These are phyloP conservation scores for Rhinopomastus cyanomelas DNA, from an alignment of 2,113 vertebrate species.

Conservation along the genomic window DNA sequence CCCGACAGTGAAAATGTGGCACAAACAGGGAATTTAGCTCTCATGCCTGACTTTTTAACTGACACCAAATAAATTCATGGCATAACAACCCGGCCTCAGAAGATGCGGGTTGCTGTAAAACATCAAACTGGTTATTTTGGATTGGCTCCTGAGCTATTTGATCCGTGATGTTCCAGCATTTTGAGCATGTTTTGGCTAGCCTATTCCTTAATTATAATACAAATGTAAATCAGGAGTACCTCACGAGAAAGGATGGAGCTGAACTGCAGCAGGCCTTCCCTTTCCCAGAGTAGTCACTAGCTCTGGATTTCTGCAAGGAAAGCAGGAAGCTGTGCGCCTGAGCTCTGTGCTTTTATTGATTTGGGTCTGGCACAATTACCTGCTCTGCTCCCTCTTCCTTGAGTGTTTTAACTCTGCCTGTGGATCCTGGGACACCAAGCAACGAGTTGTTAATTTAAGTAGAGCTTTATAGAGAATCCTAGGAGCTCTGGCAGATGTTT, in stretches of 20 bases:
- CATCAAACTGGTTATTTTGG: constrained; percentile 19
- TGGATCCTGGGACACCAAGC: neutral
- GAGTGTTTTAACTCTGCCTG: neutral
- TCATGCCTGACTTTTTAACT: neutral
- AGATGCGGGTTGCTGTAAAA: constrained; percentile 6
- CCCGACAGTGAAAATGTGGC: neutral
- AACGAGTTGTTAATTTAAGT: neutral
- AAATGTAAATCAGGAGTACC: neutral
- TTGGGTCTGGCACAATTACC: constrained; percentile 50
- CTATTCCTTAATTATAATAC: neutral
- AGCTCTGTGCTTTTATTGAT: constrained; percentile 23
- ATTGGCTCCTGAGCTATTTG: constrained; percentile 1
- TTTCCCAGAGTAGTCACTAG: constrained; percentile 34
- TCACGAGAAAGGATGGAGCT: neutral
- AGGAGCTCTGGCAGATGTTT: neutral
- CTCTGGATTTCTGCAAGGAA: constrained; percentile 6
- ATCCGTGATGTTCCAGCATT: neutral
- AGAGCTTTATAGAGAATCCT: neutral
- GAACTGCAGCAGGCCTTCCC: neutral
- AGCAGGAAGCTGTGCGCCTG: constrained; percentile 17
- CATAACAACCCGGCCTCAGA: neutral
- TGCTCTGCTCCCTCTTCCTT: neutral
- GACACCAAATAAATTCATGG: neutral
- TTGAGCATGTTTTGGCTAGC: neutral
- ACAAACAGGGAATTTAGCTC: neutral